Evolutionary conservation across 2,797 vertebrate genomes (phyloP).

Genomic region (Leuciscus waleckii): DNA sequence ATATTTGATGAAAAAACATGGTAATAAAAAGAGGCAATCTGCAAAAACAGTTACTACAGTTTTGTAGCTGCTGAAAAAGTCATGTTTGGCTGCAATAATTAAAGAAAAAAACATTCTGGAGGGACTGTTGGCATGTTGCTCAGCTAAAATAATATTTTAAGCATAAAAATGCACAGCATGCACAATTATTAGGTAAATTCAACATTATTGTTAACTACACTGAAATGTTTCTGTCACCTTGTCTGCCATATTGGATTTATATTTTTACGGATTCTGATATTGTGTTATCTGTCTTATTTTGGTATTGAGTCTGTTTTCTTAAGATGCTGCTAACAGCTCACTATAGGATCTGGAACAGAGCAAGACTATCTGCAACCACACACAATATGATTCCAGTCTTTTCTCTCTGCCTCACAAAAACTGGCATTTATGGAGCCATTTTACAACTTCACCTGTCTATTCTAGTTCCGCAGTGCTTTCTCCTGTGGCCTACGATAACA

Average conservation of each 20-base stretch:
- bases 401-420: conserved; percentile 61
- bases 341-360: not conserved
- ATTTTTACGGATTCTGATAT: not conserved
- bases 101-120: not conserved
- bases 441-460: conserved; percentile 61
- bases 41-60: not conserved
- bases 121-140: not conserved
- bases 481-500: conserved; percentile 73
- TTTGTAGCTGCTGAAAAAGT: not conserved
- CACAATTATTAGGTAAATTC: not conserved
- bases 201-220: not conserved
- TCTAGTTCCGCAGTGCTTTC: conserved; percentile 58
- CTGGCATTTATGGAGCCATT: conserved; percentile 67
- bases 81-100: not conserved
- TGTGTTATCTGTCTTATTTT: not conserved
- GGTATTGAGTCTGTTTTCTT: too few relatives aligned
- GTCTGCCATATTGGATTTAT: not conserved
- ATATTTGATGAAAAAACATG: not conserved
- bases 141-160: not conserved
- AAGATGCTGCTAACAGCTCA: not conserved
- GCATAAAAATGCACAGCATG: not conserved
- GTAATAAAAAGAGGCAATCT: not conserved
- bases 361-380: conserved; percentile 3
- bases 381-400: not conserved
- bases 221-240: too few relatives aligned